Base-by-base conservation (phyloP, 2,888 invertebrate species). In the Cybosia mesomella region DNA sequence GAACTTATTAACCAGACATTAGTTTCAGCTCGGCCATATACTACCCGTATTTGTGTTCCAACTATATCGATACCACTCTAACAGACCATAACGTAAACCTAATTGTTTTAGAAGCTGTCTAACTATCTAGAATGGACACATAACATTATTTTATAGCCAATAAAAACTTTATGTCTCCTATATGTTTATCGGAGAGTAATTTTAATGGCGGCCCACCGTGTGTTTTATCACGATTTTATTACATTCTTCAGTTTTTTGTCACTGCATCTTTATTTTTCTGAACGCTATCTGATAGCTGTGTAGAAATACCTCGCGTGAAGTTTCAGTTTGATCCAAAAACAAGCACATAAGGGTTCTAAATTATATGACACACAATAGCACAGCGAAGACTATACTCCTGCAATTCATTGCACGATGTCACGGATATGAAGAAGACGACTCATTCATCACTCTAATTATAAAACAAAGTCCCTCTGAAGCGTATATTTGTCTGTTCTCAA, bases 151-250 rank as follows among this genome's bases (percentile, higher is more conserved):
- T 91, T 86, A 92, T 82, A 80, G 86, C 66, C 83, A 73, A 88
- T 91, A 91, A 91, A 90, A 77, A 74, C 83, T 88, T 91, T 87
- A 89, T 79, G 75, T 71, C 73, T 74, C 74, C 80, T 84, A 87
- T 87, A 90, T 91, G 90, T 91, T 91, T 90, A 88, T 89, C 85
- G 87, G 73, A 79, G 83, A 86, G 87, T 89, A 87, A 89, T 87
- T 90, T 91, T 92, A 92, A 92, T 91, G 89, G 89, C 84, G 79
- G 89, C 89, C 93, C 91, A 91, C 93, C 92, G 88, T 87, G 89
- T 85, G 87, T 84, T 80, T 88, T 84, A 90, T 87, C 84, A 81
- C 82, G 82, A 81, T 87, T 91, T 92, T 89, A 91, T 85, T 83
- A 82, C 71, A 79, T 70, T 82, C 60, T 83, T 79, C 75, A 80